A percentile compares a stretch with the other conserved stretches of the same genome.
Evolutionary conservation across 2,888 invertebrate species (phyloP).

Genomic region (Lasioglossum figueresi): DNA sequence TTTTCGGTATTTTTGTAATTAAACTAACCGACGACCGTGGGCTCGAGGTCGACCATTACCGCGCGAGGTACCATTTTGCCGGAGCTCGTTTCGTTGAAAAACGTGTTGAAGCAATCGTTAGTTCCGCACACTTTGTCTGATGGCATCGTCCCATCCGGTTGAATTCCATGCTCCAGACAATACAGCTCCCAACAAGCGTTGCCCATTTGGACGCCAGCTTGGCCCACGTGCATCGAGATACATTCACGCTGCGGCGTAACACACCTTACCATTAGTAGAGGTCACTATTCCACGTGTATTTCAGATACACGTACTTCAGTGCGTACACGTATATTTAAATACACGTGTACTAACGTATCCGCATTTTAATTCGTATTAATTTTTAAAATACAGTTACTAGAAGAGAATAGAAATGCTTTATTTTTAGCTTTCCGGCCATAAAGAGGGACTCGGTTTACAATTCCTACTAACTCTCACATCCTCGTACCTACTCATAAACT

Average conservation of each 20-base stretch:
- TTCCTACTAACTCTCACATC: too few species aligned
- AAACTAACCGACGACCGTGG: conserved; percentile 91
- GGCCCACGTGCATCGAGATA: conserved; percentile 94
- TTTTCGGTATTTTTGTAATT: not conserved
- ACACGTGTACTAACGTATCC: too few species aligned
- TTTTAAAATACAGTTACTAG: too few species aligned
- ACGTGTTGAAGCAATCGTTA: conserved; percentile 88
- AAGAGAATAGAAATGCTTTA: too few species aligned
- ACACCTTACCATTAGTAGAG: conserved; percentile 3
- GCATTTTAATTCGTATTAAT: too few species aligned
- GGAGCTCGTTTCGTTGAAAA: conserved; percentile 93
- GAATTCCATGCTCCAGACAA: conserved; percentile 92
- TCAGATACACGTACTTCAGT: too few species aligned
- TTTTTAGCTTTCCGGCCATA: too few species aligned
- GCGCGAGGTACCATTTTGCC: conserved; percentile 96
- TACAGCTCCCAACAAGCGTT: conserved; percentile 94
- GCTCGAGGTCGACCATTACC: conserved; percentile 94
- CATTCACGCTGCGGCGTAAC: conserved; percentile 89
- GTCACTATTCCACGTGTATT: not conserved
- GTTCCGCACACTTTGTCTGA: conserved; percentile 84
- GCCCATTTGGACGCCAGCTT: conserved; percentile 94
- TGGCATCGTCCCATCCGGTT: conserved; percentile 90
- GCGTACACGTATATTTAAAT: too few species aligned
- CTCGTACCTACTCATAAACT: not conserved
- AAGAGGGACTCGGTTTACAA: too few species aligned